Percentiles rank a stretch among this genome's conserved stretches.
These are phyloP conservation scores for Cephus nigrinus DNA, from an alignment of 2,888 invertebrate species.

Conservation along the genomic window DNA sequence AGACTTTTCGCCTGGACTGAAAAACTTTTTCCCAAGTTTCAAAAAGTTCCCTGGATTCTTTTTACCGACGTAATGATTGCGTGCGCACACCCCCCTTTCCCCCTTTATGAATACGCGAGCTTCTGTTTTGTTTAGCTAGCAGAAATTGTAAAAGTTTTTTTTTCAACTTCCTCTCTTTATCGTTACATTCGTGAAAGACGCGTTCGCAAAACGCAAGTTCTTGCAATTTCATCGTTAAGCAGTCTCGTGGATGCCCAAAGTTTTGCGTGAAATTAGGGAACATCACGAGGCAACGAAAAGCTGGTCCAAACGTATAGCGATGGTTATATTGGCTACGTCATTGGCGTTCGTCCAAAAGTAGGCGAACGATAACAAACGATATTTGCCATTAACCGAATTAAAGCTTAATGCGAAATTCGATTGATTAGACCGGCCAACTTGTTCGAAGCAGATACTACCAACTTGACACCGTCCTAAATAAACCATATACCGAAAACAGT, in stretches of 20 bases:
- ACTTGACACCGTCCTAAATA: neutral
- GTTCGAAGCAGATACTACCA: neutral
- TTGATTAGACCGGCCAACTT: neutral
- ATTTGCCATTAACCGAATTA: neutral
- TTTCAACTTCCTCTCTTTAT: neutral
- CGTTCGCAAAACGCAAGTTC: too few relatives aligned
- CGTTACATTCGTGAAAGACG: neutral
- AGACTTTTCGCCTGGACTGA: neutral
- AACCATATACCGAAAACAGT: neutral
- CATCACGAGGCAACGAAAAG: neutral
- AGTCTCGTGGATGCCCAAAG: neutral
- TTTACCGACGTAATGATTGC: neutral
- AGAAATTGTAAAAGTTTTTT: neutral
- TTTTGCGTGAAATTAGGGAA: neutral
- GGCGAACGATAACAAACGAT: neutral
- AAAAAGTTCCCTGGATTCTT: neutral
- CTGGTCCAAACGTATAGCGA: neutral
- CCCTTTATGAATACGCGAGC: neutral
- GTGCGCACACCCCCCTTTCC: neutral
- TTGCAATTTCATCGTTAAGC: neutral
- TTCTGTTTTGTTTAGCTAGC: neutral
- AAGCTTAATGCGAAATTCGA: neutral
- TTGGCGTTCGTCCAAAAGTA: neutral
- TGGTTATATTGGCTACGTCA: neutral
- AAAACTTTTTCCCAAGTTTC: neutral